Percentiles rank a stretch among this genome's conserved stretches.
Conservation (phyloP, 1,140 invertebrate species). For the Brachionus koreanus region DNA sequence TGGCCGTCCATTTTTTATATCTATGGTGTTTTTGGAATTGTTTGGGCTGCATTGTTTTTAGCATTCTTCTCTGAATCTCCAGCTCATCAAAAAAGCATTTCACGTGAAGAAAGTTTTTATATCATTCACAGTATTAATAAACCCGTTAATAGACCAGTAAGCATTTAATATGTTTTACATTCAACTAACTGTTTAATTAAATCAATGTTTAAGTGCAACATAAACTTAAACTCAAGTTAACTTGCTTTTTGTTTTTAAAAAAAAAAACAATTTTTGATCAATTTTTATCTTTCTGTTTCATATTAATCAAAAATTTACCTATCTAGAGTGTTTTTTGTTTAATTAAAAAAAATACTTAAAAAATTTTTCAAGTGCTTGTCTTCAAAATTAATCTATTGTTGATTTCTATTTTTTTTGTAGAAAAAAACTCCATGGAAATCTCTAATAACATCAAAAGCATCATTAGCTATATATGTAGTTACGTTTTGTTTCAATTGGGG, state of each 20-base stretch:
- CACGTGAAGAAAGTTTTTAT: conserved; percentile 72
- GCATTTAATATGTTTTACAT: background rate
- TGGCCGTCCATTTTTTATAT: conserved; percentile 41
- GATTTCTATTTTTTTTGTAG: background rate
- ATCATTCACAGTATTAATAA: conserved; percentile 59
- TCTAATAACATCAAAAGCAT: background rate
- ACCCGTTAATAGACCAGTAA: background rate
- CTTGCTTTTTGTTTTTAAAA: no score
- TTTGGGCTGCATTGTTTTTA: conserved; percentile 82
- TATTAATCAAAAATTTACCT: no score
- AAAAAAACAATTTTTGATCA: no score
- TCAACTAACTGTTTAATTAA: background rate
- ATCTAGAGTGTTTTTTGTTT: no score
- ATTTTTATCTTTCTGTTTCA: no score
- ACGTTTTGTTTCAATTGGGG: conserved; percentile 20
- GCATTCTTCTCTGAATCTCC: conserved; percentile 79
- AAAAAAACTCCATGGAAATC: conserved; percentile 25
- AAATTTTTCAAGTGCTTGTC: no score
- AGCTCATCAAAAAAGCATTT: conserved; percentile 76
- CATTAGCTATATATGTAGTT: background rate
- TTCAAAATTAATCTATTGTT: no score
- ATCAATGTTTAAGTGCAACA: background rate
- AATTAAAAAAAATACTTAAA: no score
- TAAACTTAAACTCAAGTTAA: background rate
- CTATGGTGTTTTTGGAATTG: conserved; percentile 62